Evolutionary conservation across 2,113 vertebrate genomes (phyloP).

Genomic region (Ondatra zibethicus): DNA sequence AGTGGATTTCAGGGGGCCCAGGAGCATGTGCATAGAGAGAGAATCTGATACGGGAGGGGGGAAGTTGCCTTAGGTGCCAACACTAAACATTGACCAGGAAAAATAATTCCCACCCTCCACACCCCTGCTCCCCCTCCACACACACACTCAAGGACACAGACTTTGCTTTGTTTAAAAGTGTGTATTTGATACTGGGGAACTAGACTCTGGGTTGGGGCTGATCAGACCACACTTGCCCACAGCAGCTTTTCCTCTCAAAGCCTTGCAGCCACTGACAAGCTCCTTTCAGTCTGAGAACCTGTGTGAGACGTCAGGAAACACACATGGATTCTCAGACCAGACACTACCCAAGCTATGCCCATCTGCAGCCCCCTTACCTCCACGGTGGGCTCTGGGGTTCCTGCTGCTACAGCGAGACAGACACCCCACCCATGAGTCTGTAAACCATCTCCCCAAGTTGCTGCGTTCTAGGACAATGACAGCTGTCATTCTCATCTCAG

Average conservation of each 20-base stretch:
- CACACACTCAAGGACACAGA: background rate
- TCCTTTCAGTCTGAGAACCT: background rate
- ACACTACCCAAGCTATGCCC: background rate
- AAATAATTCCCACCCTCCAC: background rate
- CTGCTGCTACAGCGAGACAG: background rate
- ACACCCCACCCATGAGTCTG: background rate
- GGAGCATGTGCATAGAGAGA: background rate
- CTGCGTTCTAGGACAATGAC: background rate
- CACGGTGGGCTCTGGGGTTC: background rate
- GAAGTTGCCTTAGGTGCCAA: background rate
- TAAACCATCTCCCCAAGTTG: background rate
- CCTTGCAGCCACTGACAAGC: background rate
- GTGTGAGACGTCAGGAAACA: background rate
- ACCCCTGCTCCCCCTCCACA: background rate
- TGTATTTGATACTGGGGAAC: background rate
- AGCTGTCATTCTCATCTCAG: background rate
- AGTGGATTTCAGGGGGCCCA: background rate
- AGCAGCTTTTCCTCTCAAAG: background rate
- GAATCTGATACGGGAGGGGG: background rate
- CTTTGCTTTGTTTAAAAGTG: background rate
- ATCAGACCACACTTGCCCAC: background rate
- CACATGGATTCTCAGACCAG: background rate
- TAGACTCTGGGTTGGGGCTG: background rate
- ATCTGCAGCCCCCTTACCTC: background rate
- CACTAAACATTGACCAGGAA: constrained; percentile 39